Percentiles rank a stretch among this genome's conserved stretches.
Conservation (phyloP, 2,888 invertebrate genomes). For the Acronicta alni region DNA sequence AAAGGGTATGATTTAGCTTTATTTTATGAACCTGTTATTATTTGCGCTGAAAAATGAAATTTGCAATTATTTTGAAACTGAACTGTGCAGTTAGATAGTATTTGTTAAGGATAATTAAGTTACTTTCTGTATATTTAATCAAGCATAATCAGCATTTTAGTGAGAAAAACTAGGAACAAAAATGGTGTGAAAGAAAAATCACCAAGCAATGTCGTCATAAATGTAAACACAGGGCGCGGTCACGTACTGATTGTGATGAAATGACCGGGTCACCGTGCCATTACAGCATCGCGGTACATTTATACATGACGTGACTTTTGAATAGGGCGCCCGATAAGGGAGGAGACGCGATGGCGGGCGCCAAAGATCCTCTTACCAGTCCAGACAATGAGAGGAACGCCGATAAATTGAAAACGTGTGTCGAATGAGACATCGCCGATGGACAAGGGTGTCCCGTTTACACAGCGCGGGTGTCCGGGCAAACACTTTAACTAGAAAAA, state of each 20-base stretch:
- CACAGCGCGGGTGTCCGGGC: slow-evolving; percentile 46
- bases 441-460: slow-evolving; percentile 57
- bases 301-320: slow-evolving; percentile 71
- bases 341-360: slow-evolving; percentile 69
- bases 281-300: slow-evolving; percentile 63
- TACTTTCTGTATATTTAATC: too few species aligned
- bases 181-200: slow-evolving; percentile 4
- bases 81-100: too few species aligned
- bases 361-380: slow-evolving; percentile 61
- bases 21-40: not conserved
- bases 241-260: slow-evolving; percentile 40
- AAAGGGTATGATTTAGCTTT: not conserved
- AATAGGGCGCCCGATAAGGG: slow-evolving; percentile 70
- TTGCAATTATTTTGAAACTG: too few species aligned
- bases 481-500: slow-evolving; percentile 60
- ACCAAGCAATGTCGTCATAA: slow-evolving; percentile 10
- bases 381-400: slow-evolving; percentile 65
- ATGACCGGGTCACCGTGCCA: slow-evolving; percentile 62
- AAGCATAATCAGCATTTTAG: too few species aligned
- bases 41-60: too few species aligned
- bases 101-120: too few species aligned
- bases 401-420: slow-evolving; percentile 87
- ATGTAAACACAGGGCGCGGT: slow-evolving; percentile 25
- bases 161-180: not conserved
- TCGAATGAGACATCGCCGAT: slow-evolving; percentile 69